Conservation (phyloP, 1,140 invertebrate species). For the Aleiodes sp. region DNA sequence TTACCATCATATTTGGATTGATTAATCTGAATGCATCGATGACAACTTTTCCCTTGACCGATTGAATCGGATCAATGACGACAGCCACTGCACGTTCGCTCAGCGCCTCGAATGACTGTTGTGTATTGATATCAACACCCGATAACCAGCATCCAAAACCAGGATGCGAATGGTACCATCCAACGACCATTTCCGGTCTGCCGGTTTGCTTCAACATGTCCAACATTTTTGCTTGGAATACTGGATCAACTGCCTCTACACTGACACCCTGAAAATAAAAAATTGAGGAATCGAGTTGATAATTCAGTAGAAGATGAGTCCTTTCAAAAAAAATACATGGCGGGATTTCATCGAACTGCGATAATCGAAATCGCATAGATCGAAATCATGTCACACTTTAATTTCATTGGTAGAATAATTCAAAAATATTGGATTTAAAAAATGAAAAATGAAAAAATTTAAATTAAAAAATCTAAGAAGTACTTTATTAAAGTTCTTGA, state of each 20-base stretch:
- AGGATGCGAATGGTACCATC: slow-evolving; percentile 99
- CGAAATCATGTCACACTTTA: no score
- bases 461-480: no score
- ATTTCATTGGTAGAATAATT: no score
- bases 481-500: no score
- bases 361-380: no score
- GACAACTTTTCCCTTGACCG: slow-evolving; percentile 97
- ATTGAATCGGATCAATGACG: slow-evolving; percentile 99
- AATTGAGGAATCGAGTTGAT: slow-evolving; percentile 6
- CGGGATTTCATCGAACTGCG: no score
- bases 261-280: slow-evolving; percentile 83
- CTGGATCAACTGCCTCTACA: slow-evolving; percentile 99
- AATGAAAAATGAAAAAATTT: not conserved
- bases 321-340: no score
- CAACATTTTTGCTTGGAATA: slow-evolving; percentile 99
- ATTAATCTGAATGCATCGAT: slow-evolving; percentile 97
- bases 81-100: slow-evolving; percentile 98
- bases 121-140: slow-evolving; percentile 99
- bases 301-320: not conserved
- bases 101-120: slow-evolving; percentile 98
- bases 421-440: not conserved
- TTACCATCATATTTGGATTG: slow-evolving; percentile 97
- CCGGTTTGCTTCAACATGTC: slow-evolving; percentile 99
- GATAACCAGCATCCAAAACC: slow-evolving; percentile 99
- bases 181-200: slow-evolving; percentile 99